Conservation (phyloP, 2,113 vertebrate genomes). For the Nothocercus julius region DNA sequence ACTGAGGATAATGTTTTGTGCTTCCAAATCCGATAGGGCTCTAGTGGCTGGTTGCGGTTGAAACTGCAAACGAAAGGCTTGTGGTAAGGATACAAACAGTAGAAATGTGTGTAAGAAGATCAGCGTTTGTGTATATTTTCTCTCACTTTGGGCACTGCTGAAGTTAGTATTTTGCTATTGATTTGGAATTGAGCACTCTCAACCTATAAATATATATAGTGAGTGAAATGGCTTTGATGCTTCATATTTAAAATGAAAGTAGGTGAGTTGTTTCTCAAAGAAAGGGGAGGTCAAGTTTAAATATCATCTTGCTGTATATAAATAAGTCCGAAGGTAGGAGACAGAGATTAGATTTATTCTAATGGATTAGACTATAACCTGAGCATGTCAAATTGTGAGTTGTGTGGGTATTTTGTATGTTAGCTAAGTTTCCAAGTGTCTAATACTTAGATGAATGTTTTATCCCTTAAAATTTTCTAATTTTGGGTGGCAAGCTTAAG, state of each 20-base stretch:
- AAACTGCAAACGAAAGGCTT: slow-evolving; percentile 68
- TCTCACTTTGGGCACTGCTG: slow-evolving; percentile 18
- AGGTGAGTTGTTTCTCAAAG: not conserved
- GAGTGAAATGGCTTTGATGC: not conserved
- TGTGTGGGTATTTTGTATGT: not conserved
- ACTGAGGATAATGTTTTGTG: slow-evolving; percentile 72
- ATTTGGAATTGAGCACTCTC: slow-evolving; percentile 1
- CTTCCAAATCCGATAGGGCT: slow-evolving; percentile 57
- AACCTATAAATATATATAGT: not conserved
- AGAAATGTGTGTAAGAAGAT: slow-evolving; percentile 69
- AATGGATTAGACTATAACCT: not conserved
- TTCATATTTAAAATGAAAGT: not conserved
- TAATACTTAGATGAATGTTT: not conserved
- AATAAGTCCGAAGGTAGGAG: not conserved
- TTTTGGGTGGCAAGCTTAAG: not conserved
- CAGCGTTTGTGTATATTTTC: slow-evolving; percentile 32
- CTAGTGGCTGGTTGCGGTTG: slow-evolving; percentile 79
- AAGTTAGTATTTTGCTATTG: not conserved
- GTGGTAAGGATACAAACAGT: slow-evolving; percentile 71
- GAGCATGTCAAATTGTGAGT: not conserved
- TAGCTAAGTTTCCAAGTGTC: not conserved
- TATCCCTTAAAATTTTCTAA: not conserved
- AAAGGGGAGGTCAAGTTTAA: not conserved
- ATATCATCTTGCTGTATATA: not conserved
- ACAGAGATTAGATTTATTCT: not conserved